Base-by-base conservation (phyloP, 2,113 vertebrate genomes). In the Sarotherodon lohbergeri region DNA sequence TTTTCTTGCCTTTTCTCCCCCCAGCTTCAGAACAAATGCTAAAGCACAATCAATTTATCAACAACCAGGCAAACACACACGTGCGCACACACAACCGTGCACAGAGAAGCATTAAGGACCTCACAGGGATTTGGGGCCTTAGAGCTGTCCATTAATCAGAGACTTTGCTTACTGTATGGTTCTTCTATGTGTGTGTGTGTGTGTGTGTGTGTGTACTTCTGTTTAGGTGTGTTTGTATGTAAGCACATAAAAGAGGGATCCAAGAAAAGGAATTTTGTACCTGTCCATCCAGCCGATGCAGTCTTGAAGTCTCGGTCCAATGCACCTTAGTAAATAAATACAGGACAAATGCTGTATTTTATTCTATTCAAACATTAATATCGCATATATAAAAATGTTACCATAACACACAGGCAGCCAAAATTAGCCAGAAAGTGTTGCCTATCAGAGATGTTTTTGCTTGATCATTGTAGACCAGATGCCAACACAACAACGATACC, bases 261-360 rank as follows among this genome's bases (percentile, higher is more conserved):
- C 10, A 57, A 4, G 34, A 14, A 80, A 56, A 88, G 34, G 92
- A 5, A 88, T 59, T 86, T 87, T 83, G 80, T 98, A 99, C 98
- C 98, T 99, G 98, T 99, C 98, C 97, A 99, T 99, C 97, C 98
- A 97, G 93, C 98, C 98, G 63, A 98, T 97, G 95, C 98, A 99
- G 96, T 99, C 98, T 95, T 99, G 98, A 16, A 98, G 95, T 92
- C 96, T 97, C 7, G 98, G 98, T 90, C 98, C 98, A 94, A 97
- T 95, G 96, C 98, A 99, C 96, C 98, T 99, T 94, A 17, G 79
- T 22, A 76, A 89, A 89, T 6, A 88, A 92, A 78, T 4, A 43
- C 39, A 87, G 43, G 59, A 86, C 19, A 89, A 54, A 52, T 4
- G 66, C 4, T n/a, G 10, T 8, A 52, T 34, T 78, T 52, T 5